A percentile compares a stretch with the other conserved stretches of the same genome.
Conservation (phyloP, 2,113 vertebrate species). For the Amazona vittata region DNA sequence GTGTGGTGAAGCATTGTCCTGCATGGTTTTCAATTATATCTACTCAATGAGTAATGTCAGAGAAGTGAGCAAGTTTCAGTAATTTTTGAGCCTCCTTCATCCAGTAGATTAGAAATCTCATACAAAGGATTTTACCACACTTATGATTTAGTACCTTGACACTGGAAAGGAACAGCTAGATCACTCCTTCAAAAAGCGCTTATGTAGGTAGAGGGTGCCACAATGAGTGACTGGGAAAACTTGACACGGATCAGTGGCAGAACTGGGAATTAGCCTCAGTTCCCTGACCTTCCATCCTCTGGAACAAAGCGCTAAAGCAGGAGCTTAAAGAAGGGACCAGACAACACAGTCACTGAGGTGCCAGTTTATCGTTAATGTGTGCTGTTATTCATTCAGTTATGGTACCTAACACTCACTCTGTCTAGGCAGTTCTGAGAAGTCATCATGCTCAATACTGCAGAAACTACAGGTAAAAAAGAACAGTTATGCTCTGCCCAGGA, state of each 20-base stretch:
- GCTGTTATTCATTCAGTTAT: background rate
- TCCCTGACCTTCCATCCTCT: accelerated
- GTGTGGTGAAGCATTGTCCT: background rate
- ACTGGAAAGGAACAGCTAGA: background rate
- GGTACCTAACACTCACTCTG: background rate
- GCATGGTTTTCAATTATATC: background rate
- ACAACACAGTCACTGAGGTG: background rate
- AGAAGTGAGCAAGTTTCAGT: background rate
- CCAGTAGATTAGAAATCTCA: background rate
- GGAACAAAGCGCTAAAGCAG: background rate
- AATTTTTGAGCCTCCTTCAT: constrained; percentile 12
- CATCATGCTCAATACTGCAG: background rate
- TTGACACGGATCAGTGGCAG: background rate
- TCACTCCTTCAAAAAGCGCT: background rate
- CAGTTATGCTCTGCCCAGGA: background rate
- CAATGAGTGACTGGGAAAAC: background rate
- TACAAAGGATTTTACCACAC: background rate
- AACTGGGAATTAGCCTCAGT: background rate
- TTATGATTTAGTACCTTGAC: background rate
- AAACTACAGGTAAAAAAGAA: background rate
- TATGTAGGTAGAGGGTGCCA: accelerated
- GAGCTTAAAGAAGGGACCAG: background rate
- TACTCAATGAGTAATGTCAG: background rate
- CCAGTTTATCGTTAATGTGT: background rate
- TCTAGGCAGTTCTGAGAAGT: background rate